Evolutionary conservation across 64 coral and sea anemone species (phyloP), one percentile per base, ranked within the genome.

Genomic region (Pocillopora damicornis): DNA sequence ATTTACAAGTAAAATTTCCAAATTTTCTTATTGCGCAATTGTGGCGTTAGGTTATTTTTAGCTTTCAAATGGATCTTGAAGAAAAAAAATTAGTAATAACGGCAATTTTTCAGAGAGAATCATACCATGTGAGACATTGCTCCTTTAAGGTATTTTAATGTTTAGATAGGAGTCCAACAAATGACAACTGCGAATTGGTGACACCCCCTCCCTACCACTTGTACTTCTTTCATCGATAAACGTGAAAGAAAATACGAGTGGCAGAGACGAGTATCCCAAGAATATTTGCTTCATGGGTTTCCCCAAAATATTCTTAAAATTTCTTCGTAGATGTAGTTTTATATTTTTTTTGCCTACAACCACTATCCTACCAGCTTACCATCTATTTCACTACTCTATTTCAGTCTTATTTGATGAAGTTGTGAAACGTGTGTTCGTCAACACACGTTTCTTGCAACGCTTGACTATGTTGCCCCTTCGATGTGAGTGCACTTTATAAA

Each of bases 161-260:
- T 51, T 51, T 51, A 7, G 42, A 51, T 51, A 51, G 42, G 42
- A 7, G 2, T 51, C 42, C 42, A 51, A 71, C 67, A 11, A 71
- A 71, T 71, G 67, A 20, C 67, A 23, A 25, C 67, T 58, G 2
- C 5, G 9, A 56, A 59, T 63, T 63, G 51, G 62, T 22, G 73
- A 84, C 68, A 90, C 72, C 36, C 73, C 26, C 59, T 90, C 89
- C 89, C 89, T 90, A 90, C 89, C 89, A 90, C 89, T 90, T 90
- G 89, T 90, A 85, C 80, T 90, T 90, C 89, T 90, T 90, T 63
- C 89, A 90, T 81, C 78, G 57, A 20, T 84, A 83, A 90, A 90
- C 75, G 79, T 90, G 89, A 76, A 79, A 72, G 80, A 82, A 90
- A 75, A 63, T 64, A 83, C 89, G 84, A 90, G 89, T 90, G 11